Evolutionary conservation across 2,797 vertebrate genomes (phyloP).

Genomic region (Okamejei kenojei): DNA sequence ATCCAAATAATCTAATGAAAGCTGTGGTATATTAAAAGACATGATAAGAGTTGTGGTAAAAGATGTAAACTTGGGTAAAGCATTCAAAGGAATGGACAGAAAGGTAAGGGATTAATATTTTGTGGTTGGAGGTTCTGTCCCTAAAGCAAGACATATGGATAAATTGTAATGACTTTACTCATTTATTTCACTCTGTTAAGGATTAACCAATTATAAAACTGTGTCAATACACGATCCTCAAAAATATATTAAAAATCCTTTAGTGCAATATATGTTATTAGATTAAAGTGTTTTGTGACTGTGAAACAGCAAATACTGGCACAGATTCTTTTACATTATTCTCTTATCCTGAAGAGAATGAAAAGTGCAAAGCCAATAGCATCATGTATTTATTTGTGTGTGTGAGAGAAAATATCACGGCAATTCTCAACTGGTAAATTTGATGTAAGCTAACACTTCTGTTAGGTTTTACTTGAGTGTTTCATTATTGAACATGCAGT

Average conservation of each 20-base stretch:
- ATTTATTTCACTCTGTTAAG: background rate
- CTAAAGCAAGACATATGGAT: background rate
- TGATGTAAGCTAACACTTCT: conserved; percentile 1
- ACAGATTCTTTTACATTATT: background rate
- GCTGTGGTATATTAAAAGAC: background rate
- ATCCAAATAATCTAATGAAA: background rate
- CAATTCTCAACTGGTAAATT: conserved; percentile 7
- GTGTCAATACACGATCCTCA: background rate
- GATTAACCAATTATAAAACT: conserved; percentile 9
- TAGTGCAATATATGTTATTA: conserved; percentile 4
- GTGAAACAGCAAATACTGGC: background rate
- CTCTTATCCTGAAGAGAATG: conserved; percentile 12
- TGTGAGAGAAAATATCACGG: background rate
- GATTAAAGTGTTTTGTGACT: conserved; percentile 12
- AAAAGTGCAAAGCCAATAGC: background rate
- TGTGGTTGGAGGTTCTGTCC: background rate
- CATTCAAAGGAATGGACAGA: conserved; percentile 10
- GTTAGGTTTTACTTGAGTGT: conserved; percentile 23
- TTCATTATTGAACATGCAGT: conserved; percentile 26
- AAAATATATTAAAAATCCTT: conserved; percentile 23
- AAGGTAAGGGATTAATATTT: background rate
- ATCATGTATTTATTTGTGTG: background rate
- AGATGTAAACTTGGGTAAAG: background rate
- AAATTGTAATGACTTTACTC: background rate
- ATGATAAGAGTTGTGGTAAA: background rate